Evolutionary conservation across 1,140 invertebrate genomes (phyloP), one percentile per base, ranked within the genome.

Genomic region (Zaprionus nigranus): DNA sequence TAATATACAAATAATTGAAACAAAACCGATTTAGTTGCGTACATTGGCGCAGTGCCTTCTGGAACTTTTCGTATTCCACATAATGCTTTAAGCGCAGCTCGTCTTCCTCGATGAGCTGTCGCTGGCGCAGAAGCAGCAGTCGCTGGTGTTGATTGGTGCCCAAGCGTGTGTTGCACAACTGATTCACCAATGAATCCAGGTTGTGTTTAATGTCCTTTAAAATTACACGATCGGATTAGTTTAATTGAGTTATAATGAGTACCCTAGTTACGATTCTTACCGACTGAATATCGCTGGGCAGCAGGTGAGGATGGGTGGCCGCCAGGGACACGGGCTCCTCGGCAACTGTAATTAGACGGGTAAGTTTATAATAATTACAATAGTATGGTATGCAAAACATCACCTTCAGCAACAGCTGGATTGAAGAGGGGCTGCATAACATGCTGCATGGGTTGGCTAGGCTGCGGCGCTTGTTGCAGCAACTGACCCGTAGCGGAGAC

Each of bases 41-140:
- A 92, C 91, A 83, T 90, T 92, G 91, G 62, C 91, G 84, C 24
- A 92, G 66, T 17, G 90, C 81, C 66, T 92, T 93, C 43, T 93
- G 91, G 57, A 93, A 93, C 66, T 93, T 93, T 72, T 93, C 92
- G 46, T 92, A 92, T 82, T 93, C 92, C 60, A 93, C 92, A 73
- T 91, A 93, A 46, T 93, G 92, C 36, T 93, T 93, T 11, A 93
- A 70, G 7, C 92, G 82, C 59, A 93, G 58, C 61, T 93, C 92
- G 70, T 93, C 92, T 65, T 93, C 92, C 79, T 93, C 92, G 36
- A 93, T 92, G 20, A 93, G 79, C 64, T 93, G 92, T 30, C 92
- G 90, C 63, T 93, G 92, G n/a, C 92, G 79, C 40, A 93, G 61
- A 7, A 93, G 74, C 53, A 92, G 59, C 34, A 93, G 71, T 38